phyloP scores from a whole-genome alignment of 2,797 vertebrate genomes.

The Aselliscus stoliczkanus region DNA sequence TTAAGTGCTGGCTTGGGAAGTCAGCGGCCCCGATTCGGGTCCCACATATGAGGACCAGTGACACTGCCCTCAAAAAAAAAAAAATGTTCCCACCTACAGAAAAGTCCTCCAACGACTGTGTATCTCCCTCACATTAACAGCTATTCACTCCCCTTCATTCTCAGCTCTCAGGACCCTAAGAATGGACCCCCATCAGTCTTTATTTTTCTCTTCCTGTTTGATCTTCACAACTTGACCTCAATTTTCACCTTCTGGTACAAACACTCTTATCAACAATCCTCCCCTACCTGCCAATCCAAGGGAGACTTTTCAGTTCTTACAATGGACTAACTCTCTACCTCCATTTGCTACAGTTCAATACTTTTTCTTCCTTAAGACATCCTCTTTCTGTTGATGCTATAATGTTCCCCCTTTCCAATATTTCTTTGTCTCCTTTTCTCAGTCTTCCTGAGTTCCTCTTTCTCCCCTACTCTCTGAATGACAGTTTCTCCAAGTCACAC shows the following conservation, averaged over 20 bases:
- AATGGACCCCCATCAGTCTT: not conserved
- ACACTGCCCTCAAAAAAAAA: no score
- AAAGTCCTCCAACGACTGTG: not conserved
- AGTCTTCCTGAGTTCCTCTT: not conserved
- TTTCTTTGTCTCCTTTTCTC: not conserved
- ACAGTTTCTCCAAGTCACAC: not conserved
- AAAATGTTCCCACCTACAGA: not conserved
- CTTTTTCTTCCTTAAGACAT: not conserved
- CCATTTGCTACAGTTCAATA: not conserved
- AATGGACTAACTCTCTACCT: not conserved
- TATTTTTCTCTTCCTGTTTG: not conserved
- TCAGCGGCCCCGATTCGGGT: no score
- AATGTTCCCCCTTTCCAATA: not conserved
- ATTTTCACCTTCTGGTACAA: not conserved
- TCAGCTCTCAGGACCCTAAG: not conserved
- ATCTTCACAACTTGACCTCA: not conserved
- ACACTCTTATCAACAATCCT: not conserved
- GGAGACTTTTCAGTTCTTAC: not conserved
- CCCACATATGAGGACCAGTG: no score
- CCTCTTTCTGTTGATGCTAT: not conserved
- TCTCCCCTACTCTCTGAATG: not conserved
- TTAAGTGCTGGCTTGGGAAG: no score
- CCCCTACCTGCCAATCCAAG: not conserved
- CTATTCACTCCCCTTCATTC: not conserved
- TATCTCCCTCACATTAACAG: not conserved